Base-by-base conservation (phyloP, 2,797 vertebrate species). In the Gallirallus australis region DNA sequence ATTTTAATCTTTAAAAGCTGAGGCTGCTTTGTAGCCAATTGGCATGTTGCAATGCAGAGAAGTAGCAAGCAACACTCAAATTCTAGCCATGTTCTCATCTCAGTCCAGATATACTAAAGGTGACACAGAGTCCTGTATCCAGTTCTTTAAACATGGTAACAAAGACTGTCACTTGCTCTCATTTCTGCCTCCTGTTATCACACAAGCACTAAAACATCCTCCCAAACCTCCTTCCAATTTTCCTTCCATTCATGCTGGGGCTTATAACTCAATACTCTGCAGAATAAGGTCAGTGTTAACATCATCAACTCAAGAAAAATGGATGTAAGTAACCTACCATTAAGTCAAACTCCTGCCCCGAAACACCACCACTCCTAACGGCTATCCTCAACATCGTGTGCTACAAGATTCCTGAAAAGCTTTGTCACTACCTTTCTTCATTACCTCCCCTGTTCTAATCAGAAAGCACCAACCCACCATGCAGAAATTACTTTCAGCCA, bases 181-280 rank as follows among this genome's bases (percentile, higher is more conserved):
- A 66, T 31, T 87, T 82, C 54, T 57, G 54, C 17, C n/a, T 90
- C 39, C 39, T 60, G 40, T 72, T 37, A 79, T 4, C 11, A 50
- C 0, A 3, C 12, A 78, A 86, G 11, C 25, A 40, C 19, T 42
- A 40, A 20, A 91, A 56, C 16, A 33, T 28, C 59, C 40, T 76
- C 65, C 31, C 18, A 83, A 35, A 66, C 0, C 1, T n/a, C 10
- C 1, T 28, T 37, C 31, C 12, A 27, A 1, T 52, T 28, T 87
- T 87, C 28, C 57, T 61, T 47, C 33, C 19, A 9, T 12, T 70
- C 20, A 31, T 69, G 2, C 19, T 83, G 15, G 21, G 12, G 66
- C 66, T 61, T 86, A 13, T 3, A 83, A 61, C 11, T 77, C 60
- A 64, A 30, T 18, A 65, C 4, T 68, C 54, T 27, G 30, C 30